Base-by-base conservation (phyloP, 2,888 invertebrate genomes). In the Scrobipalpa atriplicella region DNA sequence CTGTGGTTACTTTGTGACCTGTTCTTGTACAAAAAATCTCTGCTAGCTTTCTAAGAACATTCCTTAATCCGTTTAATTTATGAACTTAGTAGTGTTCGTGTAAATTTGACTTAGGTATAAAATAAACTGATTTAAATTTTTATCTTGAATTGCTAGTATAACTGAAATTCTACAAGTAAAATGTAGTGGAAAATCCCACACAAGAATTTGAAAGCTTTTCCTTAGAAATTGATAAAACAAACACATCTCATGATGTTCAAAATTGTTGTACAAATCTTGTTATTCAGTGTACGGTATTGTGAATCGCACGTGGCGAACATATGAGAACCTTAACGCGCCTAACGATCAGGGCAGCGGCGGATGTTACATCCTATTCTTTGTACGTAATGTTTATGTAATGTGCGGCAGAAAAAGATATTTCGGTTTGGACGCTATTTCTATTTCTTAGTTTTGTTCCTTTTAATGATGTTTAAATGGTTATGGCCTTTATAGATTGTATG, bases 301-400 rank as follows among this genome's bases (percentile, higher is more conserved):
- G 18, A n/a, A 8, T 0, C 18, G 60, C 60, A 60, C 60, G 60
- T 60, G 60, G 38, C 6, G 2, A 36, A 38, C 60, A 60, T 60
- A 21, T 18, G 36, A 16, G 10, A 36, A 18, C 21, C 60, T 18
- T 60, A 60, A 60, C 60, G 39, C 36, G 13, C 60, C 7, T 18
- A 52, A 52, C 21, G 29, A 36, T 56, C 56, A 11, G 36, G 36
- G n/a, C 47, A 36, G 36, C 56, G 56, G 56, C 56, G 56, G 56
- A 56, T 56, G 56, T 13, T 10, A 36, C 36, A 56, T 19, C 29
- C 56, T 36, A 56, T 56, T 21, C 56, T 56, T 56, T 56, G 56
- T n/a, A 8, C 19, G 29, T 56, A 56, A 56, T 56, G 56, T 56
- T 56, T 56, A 56, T 56, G 56, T 56, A 56, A 56, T 56, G 56